A percentile compares a stretch with the other conserved stretches of the same genome.
Conservation (phyloP, 2,113 vertebrate genomes). For the Urocolius indicus region DNA sequence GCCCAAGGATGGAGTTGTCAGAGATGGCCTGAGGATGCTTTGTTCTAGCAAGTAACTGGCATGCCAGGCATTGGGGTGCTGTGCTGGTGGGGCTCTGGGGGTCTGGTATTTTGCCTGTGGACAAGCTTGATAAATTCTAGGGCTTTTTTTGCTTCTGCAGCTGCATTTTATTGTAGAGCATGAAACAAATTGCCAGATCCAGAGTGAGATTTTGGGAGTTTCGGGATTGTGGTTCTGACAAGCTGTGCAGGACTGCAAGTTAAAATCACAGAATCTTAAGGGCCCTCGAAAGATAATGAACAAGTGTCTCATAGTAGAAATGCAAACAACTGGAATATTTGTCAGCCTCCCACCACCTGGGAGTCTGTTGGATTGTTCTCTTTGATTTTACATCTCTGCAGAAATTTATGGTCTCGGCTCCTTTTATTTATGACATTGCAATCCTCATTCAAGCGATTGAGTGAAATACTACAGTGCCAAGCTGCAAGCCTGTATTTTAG, state of each 20-base stretch:
- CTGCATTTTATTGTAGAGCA: constrained; percentile 45
- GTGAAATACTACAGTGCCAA: constrained; percentile 76
- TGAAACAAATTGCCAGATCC: constrained; percentile 39
- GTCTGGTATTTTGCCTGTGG: neutral
- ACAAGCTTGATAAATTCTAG: constrained; percentile 32
- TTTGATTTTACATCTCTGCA: constrained; percentile 79
- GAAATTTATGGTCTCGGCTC: constrained; percentile 72
- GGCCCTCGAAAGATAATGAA: neutral
- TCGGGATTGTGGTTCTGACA: constrained; percentile 15
- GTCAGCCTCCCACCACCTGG: constrained; percentile 13
- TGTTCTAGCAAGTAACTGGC: neutral
- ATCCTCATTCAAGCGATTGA: constrained; percentile 68
- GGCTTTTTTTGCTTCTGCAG: neutral
- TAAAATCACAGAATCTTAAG: neutral
- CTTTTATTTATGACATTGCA: constrained; percentile 76
- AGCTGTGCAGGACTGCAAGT: constrained; percentile 16
- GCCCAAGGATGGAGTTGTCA: neutral
- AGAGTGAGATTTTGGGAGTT: neutral
- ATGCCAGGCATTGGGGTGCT: neutral
- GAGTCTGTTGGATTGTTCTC: constrained; percentile 60
- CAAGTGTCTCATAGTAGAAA: neutral
- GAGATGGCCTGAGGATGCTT: neutral
- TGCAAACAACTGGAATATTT: constrained; percentile 33
- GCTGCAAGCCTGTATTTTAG: constrained; percentile 63
- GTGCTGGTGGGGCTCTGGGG: constrained; percentile 20